Evolutionary conservation across 2,888 invertebrate species (phyloP), one percentile per base, ranked within the genome.

Genomic region (Eristalis arbustorum): DNA sequence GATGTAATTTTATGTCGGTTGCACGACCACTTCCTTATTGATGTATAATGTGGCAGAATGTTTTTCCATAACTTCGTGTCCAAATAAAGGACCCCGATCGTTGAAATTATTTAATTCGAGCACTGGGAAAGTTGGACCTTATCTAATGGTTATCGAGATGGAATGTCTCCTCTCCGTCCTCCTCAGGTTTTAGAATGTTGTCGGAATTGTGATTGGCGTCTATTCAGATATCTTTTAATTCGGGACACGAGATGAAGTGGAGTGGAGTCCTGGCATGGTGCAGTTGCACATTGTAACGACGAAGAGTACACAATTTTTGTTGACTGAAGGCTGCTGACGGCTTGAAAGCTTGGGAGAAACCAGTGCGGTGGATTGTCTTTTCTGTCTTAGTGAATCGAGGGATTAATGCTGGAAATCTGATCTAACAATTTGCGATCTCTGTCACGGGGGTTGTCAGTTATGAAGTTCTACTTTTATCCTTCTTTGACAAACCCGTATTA

Each of bases 1-100:
- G 59, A 71, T 42, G 71, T 71, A 69, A 75, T 75, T 73, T 68
- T 69, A 63, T 68, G 56, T 68, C 57, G 72, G 79, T 63, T n/a
- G 31, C 71, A 42, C 42, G 71, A 49, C 49, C 49, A 66, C 71
- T 66, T 66, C 64, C 71, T 71, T 71, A 64, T 64, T 34, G 62
- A 42, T 23, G 61, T 23, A 67, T 66, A 61, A 72, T 73, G 56
- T 73, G 25, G 34, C 34, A 61, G 31, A 25, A 64, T 63, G 69
- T 40, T 57, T 77, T 56, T 64, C 37, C 59, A 63, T 57, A 71
- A 71, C 14, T 77, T 49, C 49, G 49, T 49, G 49, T 49, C 49
- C 49, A 49, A 49, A 49, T 18, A 18, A 18, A 49, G 18, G 49
- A 49, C 18, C n/a, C n/a, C 18, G 49, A 49, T 18, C 18, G 49